Evolutionary conservation across 2,113 vertebrate species (phyloP), one percentile per base, ranked within the genome.

Genomic region (Clarias magur): DNA sequence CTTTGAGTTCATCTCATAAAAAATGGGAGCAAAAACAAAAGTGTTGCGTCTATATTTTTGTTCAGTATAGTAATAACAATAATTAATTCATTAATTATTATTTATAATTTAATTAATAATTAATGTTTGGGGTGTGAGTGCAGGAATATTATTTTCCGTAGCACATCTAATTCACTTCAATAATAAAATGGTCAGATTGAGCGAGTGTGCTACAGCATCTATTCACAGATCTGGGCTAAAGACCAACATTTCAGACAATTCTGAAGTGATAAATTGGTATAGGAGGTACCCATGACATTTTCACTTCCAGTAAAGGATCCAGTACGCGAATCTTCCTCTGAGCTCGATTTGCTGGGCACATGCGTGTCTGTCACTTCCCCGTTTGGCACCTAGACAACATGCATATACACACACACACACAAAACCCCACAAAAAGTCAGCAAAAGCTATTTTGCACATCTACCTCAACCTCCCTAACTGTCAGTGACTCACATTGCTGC

Each of bases 361-460:
- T 95, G 95, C 80, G 93, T 86, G 5, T 94, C 94, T 27, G 93
- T 87, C 67, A 91, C 63, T 67, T 96, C 96, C 88, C 96, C 96
- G 82, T 95, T 95, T 95, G 95, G 95, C 93, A 95, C 93, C 98
- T 98, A 89, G 59, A 92, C 89, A 89, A 68, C 73, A 84, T 42
- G 0, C 15, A 72, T 48, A 73, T 63, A 57, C 30, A 34, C 30
- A 34, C 30, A 34, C 30, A 34, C 2, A 19, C 13, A 86, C 21
- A 4, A 42, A 88, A 17, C 3, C 60, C 42, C 42, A 38, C 0
- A 73, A 53, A 25, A 1, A 27, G n/a, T 70, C 25, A 70, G 82
- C 21, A 70, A 80, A 85, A 60, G 12, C 1, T n/a, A 25, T 83
- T 83, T n/a, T 27, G 17, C 56, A 19, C 16, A 84, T 30, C 34